Conservation (phyloP, 2,113 vertebrate species). For the Takifugu flavidus region DNA sequence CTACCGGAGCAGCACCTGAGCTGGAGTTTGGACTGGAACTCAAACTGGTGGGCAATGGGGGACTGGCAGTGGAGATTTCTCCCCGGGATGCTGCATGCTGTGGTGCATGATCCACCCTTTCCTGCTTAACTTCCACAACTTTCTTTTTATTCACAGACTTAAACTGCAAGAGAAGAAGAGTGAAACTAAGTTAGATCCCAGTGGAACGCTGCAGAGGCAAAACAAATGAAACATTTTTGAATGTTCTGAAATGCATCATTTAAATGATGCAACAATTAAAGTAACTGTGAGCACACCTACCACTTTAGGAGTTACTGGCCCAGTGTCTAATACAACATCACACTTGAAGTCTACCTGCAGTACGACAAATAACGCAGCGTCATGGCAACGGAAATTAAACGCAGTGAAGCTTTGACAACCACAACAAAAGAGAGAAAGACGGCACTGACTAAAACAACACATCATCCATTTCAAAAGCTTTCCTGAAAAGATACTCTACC, state of each 20-base stretch:
- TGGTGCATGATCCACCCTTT: no score
- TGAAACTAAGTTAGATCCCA: background rate
- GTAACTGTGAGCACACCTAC: slow-evolving; percentile 28
- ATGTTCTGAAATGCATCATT: background rate
- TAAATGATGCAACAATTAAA: background rate
- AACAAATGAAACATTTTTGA: background rate
- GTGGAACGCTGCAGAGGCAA: no score
- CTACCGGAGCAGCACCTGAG: background rate
- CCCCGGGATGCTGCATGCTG: background rate
- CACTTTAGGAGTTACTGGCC: slow-evolving; percentile 47
- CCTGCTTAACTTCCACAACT: slow-evolving; percentile 8
- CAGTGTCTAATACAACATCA: slow-evolving; percentile 67
- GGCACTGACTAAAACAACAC: background rate
- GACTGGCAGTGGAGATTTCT: slow-evolving; percentile 10
- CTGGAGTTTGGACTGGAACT: slow-evolving; percentile 35
- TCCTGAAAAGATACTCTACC: slow-evolving; percentile 13
- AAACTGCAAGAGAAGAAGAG: slow-evolving; percentile 23
- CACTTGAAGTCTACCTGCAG: slow-evolving; percentile 65
- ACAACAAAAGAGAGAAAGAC: background rate
- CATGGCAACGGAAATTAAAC: background rate
- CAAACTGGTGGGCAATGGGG: slow-evolving; percentile 18
- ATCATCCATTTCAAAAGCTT: background rate
- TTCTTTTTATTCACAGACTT: slow-evolving; percentile 7
- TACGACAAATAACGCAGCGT: slow-evolving; percentile 10
- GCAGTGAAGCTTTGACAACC: background rate